Percentiles rank a stretch among this genome's conserved stretches.
Conservation (phyloP, 2,797 vertebrate genomes). For the Anisognathus igniventris region DNA sequence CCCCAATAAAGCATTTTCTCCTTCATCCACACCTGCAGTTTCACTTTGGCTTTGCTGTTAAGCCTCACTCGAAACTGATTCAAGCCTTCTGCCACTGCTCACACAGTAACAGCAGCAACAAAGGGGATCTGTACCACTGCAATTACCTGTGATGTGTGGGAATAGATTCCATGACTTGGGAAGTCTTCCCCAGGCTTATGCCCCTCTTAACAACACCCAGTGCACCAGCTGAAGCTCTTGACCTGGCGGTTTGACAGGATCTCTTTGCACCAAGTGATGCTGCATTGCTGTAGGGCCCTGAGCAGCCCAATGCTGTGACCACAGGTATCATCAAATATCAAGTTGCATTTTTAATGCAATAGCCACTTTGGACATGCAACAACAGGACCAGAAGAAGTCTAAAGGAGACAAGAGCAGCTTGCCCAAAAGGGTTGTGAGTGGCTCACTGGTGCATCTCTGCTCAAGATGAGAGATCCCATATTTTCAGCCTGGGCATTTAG, state of each 20-base stretch:
- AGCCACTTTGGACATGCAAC: not conserved
- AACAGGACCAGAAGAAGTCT: not conserved
- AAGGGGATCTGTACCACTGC: not conserved
- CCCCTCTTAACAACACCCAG: not conserved
- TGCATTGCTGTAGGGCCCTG: not conserved
- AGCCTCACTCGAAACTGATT: not conserved
- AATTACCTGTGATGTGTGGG: not conserved
- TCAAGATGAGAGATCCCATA: not conserved
- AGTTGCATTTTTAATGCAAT: not conserved
- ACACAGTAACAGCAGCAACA: not conserved
- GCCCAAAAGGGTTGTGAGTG: not conserved
- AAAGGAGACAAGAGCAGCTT: not conserved
- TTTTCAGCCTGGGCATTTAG: not conserved
- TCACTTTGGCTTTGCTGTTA: not conserved
- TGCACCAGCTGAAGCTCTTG: not conserved
- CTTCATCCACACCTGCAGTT: not conserved
- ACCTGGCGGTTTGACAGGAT: not conserved
- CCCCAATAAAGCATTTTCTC: not conserved
- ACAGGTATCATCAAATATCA: not conserved
- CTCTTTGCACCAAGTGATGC: not conserved
- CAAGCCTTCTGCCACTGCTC: not conserved
- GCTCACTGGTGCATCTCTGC: not conserved
- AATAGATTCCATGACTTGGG: not conserved
- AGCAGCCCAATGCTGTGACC: not conserved
- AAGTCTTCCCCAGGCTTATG: not conserved